Evolutionary conservation across 2,113 vertebrate genomes (phyloP).

Genomic region (Pica pica): DNA sequence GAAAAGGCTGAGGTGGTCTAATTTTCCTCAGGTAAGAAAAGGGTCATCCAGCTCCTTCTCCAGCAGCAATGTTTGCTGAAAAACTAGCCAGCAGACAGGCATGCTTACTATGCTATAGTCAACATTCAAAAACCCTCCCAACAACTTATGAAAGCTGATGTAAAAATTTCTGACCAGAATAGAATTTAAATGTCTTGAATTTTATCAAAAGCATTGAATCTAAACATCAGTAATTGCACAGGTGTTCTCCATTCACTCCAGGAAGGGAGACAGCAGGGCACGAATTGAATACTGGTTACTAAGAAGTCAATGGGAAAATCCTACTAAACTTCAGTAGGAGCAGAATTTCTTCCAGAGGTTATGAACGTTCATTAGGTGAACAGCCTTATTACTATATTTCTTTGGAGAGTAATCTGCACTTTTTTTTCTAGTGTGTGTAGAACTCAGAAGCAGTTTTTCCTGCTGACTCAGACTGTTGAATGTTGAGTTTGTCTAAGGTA

Average conservation of each 20-base stretch:
- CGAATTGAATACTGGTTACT: background rate
- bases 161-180: background rate
- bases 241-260: background rate
- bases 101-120: background rate
- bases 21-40: background rate
- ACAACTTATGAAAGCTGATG: background rate
- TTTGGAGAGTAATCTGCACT: background rate
- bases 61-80: background rate
- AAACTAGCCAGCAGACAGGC: background rate
- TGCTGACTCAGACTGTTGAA: background rate
- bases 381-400: background rate
- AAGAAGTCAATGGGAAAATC: background rate
- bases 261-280: background rate
- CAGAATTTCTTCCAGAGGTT: background rate
- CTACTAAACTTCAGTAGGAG: background rate
- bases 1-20: background rate
- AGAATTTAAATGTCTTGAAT: background rate
- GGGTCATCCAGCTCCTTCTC: background rate
- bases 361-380: background rate
- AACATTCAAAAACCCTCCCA: background rate
- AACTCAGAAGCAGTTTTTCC: background rate
- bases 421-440: background rate
- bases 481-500: background rate
- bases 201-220: background rate
- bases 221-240: background rate